Evolutionary conservation across 2,113 vertebrate genomes (phyloP), one percentile per base, ranked within the genome.

Genomic region (Heterocephalus glaber): DNA sequence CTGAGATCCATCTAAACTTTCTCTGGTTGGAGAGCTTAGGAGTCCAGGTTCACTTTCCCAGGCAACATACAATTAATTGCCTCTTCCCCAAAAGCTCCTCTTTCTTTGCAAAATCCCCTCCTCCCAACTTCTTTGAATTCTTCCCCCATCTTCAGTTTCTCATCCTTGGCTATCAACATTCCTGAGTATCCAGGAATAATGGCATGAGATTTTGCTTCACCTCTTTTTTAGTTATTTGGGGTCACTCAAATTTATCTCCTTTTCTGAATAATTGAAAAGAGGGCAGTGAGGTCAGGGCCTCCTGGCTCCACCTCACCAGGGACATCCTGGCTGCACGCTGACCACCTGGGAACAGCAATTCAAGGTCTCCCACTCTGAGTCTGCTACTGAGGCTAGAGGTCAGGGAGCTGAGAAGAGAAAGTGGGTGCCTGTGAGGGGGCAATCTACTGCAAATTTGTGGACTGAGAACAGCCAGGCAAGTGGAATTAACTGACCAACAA

Each of bases 401-500:
- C 49, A 12, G 44, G 26, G 63, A 58, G 22, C 63, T 65, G 22
- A 93, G 79, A 79, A 7, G 35, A 24, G 14, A 44, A 72, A 41
- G 60, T n/a, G 52, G 44, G 28, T 13, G 28, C 10, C 65, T 54
- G 0, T 28, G 74, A 89, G 54, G 74, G 52, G 24, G 41, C 60
- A 94, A 79, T 84, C 63, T 56, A 66, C 72, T 76, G 63, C 68
- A 96, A 93, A 83, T 95, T 47, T 54, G 63, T 54, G 28, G 41
- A 1, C 65, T 7, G 6, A 65, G 65, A 49, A 26, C 1, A 70
- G 24, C 76, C 33, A 1, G 89, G 41, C 28, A 9, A 65, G 26
- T 70, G 24, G 70, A 65, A 87, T 82, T 87, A 60, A 91, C 38
- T 44, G 87, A 80, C 26, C 77, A 14, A 95, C 89, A 81, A 87